These are phyloP conservation scores for Sminthurides bifidus DNA, from an alignment of 1,140 invertebrate genomes.

Conservation along the genomic window DNA sequence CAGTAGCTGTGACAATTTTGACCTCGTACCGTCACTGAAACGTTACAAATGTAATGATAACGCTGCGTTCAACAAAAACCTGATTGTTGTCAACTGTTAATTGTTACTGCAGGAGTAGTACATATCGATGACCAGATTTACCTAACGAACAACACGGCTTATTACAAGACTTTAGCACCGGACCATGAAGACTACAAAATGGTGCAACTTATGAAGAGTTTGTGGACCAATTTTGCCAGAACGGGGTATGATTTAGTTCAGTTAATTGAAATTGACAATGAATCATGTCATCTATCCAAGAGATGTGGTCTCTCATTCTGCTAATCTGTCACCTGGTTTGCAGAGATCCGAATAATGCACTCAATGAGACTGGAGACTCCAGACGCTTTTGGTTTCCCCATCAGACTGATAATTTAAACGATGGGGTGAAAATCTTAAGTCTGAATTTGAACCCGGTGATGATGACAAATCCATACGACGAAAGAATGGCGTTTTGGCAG, in stretches of 20 bases:
- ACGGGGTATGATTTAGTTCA: constrained; percentile 12
- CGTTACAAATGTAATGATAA: not conserved
- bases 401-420: not conserved
- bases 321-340: not conserved
- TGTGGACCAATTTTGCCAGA: constrained; percentile 30
- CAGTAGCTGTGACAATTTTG: not conserved
- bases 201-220: constrained; percentile 18
- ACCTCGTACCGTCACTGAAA: not conserved
- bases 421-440: not conserved
- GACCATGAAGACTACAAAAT: constrained; percentile 22
- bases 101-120: constrained; percentile 13
- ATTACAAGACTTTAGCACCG: constrained; percentile 16
- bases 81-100: not conserved
- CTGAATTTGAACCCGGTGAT: constrained; percentile 7
- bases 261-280: not conserved
- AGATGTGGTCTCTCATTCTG: too few relatives aligned
- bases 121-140: constrained; percentile 29
- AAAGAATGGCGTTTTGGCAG: not conserved
- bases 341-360: not conserved
- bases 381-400: constrained; percentile 1
- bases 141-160: constrained; percentile 21
- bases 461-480: constrained; percentile 2
- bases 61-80: not conserved
- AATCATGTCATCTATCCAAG: too few relatives aligned
- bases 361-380: not conserved